These are phyloP conservation scores for Rhabdornis inornatus DNA, from an alignment of 2,113 vertebrate genomes.

Conservation along the genomic window DNA sequence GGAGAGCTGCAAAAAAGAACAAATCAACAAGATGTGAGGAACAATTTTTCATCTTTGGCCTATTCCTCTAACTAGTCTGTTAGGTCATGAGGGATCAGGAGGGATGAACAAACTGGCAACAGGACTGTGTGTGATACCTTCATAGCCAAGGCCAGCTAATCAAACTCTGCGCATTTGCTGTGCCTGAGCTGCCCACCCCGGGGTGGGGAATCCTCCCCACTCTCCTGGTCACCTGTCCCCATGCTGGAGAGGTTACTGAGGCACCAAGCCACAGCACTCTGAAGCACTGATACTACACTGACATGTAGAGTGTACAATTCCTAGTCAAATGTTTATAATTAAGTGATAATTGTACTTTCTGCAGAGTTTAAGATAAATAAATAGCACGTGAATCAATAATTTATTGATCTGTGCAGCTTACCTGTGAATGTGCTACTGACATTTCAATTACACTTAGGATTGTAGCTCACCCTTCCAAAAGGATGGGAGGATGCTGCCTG, in stretches of 20 bases:
- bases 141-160: neutral
- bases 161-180: neutral
- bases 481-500: neutral
- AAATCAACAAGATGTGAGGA: neutral
- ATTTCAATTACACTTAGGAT: slow-evolving; percentile 63
- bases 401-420: slow-evolving; percentile 68
- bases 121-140: neutral
- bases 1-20: slow-evolving; percentile 48
- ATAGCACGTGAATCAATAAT: slow-evolving; percentile 67
- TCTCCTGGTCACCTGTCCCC: neutral
- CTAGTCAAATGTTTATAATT: slow-evolving; percentile 68
- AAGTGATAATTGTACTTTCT: slow-evolving; percentile 73
- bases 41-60: neutral
- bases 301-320: neutral
- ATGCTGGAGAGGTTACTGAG: neutral
- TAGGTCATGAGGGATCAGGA: neutral
- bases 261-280: neutral
- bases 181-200: neutral
- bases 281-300: neutral
- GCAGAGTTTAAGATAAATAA: slow-evolving; percentile 66
- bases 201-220: neutral
- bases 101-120: neutral
- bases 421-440: slow-evolving; percentile 53
- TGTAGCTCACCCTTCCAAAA: slow-evolving; percentile 15
- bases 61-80: neutral